Evolutionary conservation across 2,888 invertebrate genomes (phyloP).

Genomic region (Deroplatys truncata): DNA sequence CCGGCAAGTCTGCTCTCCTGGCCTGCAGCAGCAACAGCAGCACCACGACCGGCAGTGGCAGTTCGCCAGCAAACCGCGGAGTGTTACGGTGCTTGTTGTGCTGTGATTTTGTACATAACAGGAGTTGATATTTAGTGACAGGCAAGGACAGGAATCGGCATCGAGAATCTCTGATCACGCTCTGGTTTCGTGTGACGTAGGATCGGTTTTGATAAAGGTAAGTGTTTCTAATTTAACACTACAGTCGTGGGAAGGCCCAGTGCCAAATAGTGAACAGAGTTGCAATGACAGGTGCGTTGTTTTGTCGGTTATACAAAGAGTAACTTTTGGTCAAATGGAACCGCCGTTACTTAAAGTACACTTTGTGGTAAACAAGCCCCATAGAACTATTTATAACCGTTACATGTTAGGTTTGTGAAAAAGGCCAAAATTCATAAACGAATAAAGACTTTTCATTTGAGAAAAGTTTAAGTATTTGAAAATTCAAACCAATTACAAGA

Average conservation of each 20-base stretch:
- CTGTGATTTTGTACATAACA: background rate
- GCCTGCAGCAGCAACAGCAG: no score
- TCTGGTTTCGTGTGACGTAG: background rate
- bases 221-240: background rate
- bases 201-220: background rate
- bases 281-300: background rate
- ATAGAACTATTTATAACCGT: no score
- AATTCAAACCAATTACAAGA: no score
- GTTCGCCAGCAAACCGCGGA: background rate
- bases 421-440: no score
- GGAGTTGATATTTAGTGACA: background rate
- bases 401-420: no score
- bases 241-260: background rate
- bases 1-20: background rate
- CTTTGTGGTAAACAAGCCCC: no score
- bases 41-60: background rate
- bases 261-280: background rate
- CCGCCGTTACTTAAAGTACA: no score
- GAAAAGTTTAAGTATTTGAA: no score
- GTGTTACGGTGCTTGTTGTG: background rate
- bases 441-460: no score
- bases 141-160: background rate
- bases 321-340: background rate
- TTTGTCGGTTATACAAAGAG: background rate
- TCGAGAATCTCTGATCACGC: background rate